Evolutionary conservation across 2,113 vertebrate genomes (phyloP).

Genomic region (Ceuthmochares aereus): DNA sequence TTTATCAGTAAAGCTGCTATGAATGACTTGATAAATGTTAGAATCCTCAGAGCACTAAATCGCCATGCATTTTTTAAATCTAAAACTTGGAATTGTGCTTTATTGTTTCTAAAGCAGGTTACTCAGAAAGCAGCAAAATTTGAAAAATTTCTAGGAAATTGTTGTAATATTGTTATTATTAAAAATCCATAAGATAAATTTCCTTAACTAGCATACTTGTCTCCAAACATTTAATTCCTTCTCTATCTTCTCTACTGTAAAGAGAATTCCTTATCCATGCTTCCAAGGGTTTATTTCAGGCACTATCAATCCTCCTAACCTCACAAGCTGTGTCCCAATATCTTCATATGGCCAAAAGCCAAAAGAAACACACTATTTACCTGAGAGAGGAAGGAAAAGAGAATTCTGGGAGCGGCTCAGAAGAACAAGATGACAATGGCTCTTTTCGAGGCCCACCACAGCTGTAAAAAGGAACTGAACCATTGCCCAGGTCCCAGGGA

Average conservation of each 20-base stretch:
- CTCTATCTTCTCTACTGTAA: neutral
- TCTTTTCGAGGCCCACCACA: neutral
- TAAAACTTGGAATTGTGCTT: neutral
- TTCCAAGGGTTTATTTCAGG: slow-evolving; percentile 34
- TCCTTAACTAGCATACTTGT: neutral
- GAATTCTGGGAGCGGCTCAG: neutral
- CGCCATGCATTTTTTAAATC: neutral
- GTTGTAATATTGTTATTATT: neutral
- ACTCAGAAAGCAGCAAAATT: neutral
- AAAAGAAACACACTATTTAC: slow-evolving; percentile 1
- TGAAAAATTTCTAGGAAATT: neutral
- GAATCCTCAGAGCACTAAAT: neutral
- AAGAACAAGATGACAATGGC: neutral
- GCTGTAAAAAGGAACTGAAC: neutral
- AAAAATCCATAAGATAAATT: neutral
- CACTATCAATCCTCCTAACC: slow-evolving; percentile 11
- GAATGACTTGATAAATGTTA: neutral
- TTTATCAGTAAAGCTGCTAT: neutral
- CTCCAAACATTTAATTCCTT: slow-evolving; percentile 6
- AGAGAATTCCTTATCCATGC: neutral
- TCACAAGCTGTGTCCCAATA: neutral
- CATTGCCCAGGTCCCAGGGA: neutral
- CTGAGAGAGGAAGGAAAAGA: neutral
- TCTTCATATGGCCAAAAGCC: neutral
- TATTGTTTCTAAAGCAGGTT: neutral